Percentiles rank a stretch among this genome's conserved stretches.
phyloP scores from a whole-genome alignment of 2,797 vertebrate species.

The Stomatorhinus walkeri region DNA sequence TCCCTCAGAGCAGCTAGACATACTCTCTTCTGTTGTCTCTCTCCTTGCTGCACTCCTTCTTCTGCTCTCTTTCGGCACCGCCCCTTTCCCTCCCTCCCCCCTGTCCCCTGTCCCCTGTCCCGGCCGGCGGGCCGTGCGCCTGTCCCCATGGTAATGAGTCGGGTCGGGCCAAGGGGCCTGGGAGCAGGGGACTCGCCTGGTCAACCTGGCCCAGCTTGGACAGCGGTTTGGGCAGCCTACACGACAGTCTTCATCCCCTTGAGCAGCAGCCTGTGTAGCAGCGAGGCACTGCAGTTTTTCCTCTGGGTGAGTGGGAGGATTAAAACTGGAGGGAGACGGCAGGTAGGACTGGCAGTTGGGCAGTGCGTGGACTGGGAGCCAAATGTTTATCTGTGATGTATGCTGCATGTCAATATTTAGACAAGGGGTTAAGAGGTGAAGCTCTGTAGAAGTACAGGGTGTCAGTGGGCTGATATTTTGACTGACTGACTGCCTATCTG shows the following conservation, averaged over 20 bases:
- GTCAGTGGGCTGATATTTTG: neutral
- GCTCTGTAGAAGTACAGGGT: neutral
- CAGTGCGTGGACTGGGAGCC: neutral
- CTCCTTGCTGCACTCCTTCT: constrained; percentile 32
- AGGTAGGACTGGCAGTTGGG: neutral
- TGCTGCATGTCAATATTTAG: constrained; percentile 18
- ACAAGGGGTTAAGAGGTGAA: neutral
- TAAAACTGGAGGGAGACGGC: neutral
- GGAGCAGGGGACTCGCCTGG: constrained; percentile 47
- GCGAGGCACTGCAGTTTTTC: constrained; percentile 65
- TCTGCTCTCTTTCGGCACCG: constrained; percentile 10
- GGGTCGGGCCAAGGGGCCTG: constrained; percentile 58
- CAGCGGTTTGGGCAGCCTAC: constrained; percentile 59
- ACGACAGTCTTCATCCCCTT: constrained; percentile 70
- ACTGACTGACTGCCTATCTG: neutral
- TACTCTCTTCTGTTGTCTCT: neutral
- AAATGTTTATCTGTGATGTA: neutral
- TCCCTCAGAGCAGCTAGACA: neutral
- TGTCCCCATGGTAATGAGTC: constrained; percentile 55
- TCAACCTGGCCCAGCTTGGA: constrained; percentile 49
- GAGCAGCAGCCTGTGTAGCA: constrained; percentile 64
- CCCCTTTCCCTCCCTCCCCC: constrained; percentile 17
- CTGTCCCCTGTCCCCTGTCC: constrained; percentile 40
- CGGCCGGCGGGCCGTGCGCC: constrained; percentile 21
- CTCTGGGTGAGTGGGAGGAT: constrained; percentile 60